Conservation (phyloP, 1,140 invertebrate genomes). For the Drosophila sechellia region DNA sequence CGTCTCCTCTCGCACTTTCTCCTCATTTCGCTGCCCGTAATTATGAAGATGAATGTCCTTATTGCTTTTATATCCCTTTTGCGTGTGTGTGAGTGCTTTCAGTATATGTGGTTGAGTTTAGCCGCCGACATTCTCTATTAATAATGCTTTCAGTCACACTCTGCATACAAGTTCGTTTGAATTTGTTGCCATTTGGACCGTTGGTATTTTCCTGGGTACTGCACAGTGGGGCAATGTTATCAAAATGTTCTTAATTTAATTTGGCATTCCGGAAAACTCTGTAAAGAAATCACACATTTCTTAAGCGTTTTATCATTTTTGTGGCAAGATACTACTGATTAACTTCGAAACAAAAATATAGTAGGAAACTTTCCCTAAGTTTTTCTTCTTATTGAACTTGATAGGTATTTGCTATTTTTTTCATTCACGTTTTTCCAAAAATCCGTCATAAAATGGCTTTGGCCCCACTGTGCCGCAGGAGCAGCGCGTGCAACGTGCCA, state of each 20-base stretch:
- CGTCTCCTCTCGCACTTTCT: conserved; percentile 19
- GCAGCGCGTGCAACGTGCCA: conserved; percentile 48
- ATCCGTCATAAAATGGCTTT: background rate
- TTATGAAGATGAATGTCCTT: conserved; percentile 82
- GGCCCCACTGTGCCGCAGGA: conserved; percentile 36
- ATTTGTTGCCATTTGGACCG: conserved; percentile 68
- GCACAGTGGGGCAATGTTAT: conserved; percentile 27
- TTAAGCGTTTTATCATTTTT: no score
- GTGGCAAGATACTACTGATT: no score
- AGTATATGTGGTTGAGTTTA: conserved; percentile 36
- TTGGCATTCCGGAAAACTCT: no score
- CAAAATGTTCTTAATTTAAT: no score
- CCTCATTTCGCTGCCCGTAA: conserved; percentile 42
- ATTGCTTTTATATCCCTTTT: conserved; percentile 78
- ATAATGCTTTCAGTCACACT: conserved; percentile 82
- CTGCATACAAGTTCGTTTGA: conserved; percentile 74
- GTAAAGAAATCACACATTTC: no score
- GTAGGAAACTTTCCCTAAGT: no score
- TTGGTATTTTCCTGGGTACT: conserved; percentile 31
- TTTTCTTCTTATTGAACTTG: no score
- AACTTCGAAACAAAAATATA: no score
- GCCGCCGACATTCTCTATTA: conserved; percentile 78
- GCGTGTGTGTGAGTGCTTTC: conserved; percentile 29
- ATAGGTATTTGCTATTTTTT: background rate
- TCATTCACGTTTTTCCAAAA: background rate